Base-by-base conservation (phyloP, 1,140 invertebrate species). In the Medauroidea extradentata region DNA sequence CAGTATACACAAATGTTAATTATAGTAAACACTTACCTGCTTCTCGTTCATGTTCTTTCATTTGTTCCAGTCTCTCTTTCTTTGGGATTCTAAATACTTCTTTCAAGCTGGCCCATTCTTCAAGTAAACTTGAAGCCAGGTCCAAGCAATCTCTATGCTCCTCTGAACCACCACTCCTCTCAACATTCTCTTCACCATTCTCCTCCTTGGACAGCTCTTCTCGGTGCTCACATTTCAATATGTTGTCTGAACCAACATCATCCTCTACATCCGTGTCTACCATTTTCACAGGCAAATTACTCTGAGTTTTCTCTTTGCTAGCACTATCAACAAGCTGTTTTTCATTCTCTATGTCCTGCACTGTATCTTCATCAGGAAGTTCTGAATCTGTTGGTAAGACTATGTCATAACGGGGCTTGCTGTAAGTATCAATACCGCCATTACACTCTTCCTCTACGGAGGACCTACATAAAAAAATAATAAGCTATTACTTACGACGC, bases 61-160 rank as follows among this genome's bases (percentile, higher is more conserved):
- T 92, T 72, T 93, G 89, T 70, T 94, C 89, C 46, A 94, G 88
- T 48, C 93, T 81, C 69, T 96, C 90, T 66, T 95, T 94, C 74
- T 96, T 96, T 9, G 96, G 96, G 68, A 98, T 98, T 73, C 91
- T 85, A 70, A 95, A 98, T 19, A 90, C 85, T 77, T 94, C 91
- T 76, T 93, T 92, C 13, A 96, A 78, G 67, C 81, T 84, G 3
- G 84, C 82, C 92, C 92, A 96, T 44, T 83, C 78, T 18, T 84
- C 80, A 41, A 94, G 65, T 18, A 94, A 73, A 64, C 83, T 83
- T 14, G 74, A 75, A 7, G 88, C 86, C 14, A 90, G 69, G 39
- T 83, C 80, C 7, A 38, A 44, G n/a, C 42, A 55, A 13, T 24
- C 25, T 18, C 38, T 38, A 19, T 18, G 23, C 23, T 24, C 25